Conservation (phyloP, 2,113 vertebrate species). For the Tachuris rubrigastra region DNA sequence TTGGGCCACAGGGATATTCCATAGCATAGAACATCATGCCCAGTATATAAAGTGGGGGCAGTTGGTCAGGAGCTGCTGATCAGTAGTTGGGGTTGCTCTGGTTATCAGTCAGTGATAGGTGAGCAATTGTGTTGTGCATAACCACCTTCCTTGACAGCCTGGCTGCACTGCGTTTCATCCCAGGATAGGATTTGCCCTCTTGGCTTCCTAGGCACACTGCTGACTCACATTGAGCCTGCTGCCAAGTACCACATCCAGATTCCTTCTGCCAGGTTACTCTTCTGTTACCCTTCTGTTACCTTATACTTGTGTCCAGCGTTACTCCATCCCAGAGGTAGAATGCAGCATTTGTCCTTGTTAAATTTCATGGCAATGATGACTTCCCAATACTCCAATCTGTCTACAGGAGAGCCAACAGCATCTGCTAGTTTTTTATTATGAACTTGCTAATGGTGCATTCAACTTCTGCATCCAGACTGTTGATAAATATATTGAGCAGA, state of each 20-base stretch:
- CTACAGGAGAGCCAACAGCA: not conserved
- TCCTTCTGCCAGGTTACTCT: not conserved
- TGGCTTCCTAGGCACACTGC: not conserved
- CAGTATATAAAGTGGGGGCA: not conserved
- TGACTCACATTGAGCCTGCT: not conserved
- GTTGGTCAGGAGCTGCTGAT: not conserved
- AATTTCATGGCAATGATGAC: not conserved
- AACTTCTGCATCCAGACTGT: not conserved
- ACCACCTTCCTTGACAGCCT: not conserved
- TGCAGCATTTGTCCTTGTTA: not conserved
- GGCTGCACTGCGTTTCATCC: not conserved
- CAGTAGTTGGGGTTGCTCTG: not conserved
- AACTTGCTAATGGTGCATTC: not conserved
- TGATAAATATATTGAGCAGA: not conserved
- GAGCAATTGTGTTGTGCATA: not conserved
- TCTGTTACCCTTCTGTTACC: not conserved
- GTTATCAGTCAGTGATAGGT: not conserved
- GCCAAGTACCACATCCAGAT: not conserved
- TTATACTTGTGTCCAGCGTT: not conserved
- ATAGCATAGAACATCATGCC: fast-evolving
- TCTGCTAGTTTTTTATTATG: not conserved
- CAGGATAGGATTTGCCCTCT: not conserved
- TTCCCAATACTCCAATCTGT: not conserved
- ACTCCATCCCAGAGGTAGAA: not conserved
- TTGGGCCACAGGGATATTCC: not conserved